A percentile compares a stretch with the other conserved stretches of the same genome.
Evolutionary conservation across 2,113 vertebrate genomes (phyloP).

Genomic region (Scopus umbretta): DNA sequence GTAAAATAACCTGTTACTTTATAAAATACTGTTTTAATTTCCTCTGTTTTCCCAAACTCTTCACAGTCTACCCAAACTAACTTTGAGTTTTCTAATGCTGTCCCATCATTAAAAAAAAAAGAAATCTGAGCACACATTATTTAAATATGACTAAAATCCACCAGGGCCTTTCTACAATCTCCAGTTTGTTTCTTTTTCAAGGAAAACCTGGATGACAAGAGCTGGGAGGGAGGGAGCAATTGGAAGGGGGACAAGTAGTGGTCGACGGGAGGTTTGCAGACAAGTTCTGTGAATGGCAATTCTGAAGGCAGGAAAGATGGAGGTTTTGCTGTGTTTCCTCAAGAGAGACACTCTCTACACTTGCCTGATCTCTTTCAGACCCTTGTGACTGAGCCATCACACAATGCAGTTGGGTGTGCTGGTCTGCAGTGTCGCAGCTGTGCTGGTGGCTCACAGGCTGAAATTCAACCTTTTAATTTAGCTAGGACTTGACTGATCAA

Average conservation of each 20-base stretch:
- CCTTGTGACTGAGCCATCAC: not conserved
- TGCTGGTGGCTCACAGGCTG: not conserved
- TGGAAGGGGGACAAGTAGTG: not conserved
- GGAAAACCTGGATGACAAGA: not conserved
- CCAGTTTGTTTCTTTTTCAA: not conserved
- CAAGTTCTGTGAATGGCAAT: not conserved
- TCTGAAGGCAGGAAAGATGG: not conserved
- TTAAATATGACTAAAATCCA: not conserved
- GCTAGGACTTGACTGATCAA: not conserved
- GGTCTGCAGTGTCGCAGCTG: not conserved
- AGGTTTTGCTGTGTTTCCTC: not conserved
- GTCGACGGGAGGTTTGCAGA: not conserved
- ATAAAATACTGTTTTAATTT: not conserved
- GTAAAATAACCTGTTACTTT: not conserved
- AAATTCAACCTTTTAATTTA: not conserved
- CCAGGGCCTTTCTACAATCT: not conserved
- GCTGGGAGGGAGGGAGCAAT: not conserved
- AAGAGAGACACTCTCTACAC: not conserved
- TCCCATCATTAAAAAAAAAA: not conserved
- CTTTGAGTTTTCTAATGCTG: not conserved
- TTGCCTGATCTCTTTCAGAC: not conserved
- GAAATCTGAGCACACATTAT: not conserved
- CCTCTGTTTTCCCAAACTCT: not conserved
- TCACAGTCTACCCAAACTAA: not conserved
- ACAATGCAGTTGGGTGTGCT: not conserved